These are phyloP conservation scores for Brachionus plicatilis DNA, from an alignment of 1,140 invertebrate species.

Conservation along the genomic window DNA sequence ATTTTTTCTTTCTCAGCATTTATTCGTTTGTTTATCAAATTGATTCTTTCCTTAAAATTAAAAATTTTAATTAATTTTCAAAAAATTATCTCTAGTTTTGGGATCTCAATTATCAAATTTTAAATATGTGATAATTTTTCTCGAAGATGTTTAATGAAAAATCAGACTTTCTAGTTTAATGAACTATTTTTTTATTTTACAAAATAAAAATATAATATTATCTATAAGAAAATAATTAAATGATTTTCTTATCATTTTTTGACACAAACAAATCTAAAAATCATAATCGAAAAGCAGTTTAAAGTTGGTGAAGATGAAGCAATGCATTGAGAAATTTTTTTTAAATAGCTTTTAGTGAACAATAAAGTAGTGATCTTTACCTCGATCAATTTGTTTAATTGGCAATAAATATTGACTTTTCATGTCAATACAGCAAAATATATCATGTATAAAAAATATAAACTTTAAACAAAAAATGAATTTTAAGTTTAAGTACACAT, in stretches of 20 bases:
- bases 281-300: too few relatives aligned
- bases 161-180: neutral
- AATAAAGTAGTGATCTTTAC: too few relatives aligned
- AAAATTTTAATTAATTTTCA: neutral
- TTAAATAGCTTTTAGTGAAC: too few relatives aligned
- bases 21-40: conserved; percentile 36
- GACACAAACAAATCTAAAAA: too few relatives aligned
- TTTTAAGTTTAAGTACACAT: too few relatives aligned
- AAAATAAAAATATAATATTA: too few relatives aligned
- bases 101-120: neutral
- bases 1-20: conserved; percentile 35
- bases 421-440: neutral
- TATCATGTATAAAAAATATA: neutral
- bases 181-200: too few relatives aligned
- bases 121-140: neutral
- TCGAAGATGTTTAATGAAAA: neutral
- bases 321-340: too few relatives aligned
- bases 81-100: neutral
- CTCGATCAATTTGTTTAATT: neutral
- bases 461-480: neutral
- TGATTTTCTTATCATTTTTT: too few relatives aligned
- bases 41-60: conserved; percentile 33
- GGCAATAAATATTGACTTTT: neutral
- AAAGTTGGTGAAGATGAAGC: too few relatives aligned
- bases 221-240: too few relatives aligned